Evolutionary conservation across 2,888 invertebrate genomes (phyloP).

Genomic region (Phoenoteleia sp.): DNA sequence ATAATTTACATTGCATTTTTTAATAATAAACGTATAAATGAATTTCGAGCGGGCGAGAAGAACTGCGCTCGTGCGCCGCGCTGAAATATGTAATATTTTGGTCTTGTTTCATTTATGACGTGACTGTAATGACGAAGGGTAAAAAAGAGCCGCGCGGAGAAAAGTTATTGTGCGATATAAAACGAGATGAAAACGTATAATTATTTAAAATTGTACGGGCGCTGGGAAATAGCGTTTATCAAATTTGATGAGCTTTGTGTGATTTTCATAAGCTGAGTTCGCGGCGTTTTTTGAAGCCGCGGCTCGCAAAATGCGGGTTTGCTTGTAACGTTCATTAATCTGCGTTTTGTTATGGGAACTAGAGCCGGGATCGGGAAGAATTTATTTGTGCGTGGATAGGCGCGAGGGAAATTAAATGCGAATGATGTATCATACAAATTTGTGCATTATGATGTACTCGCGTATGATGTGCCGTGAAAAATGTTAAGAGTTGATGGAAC

Average conservation of each 20-base stretch:
- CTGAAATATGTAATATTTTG: slow-evolving; percentile 59
- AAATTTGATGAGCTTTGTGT: slow-evolving; percentile 57
- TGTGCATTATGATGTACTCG: too few relatives aligned
- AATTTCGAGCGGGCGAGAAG: slow-evolving; percentile 47
- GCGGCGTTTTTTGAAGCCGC: slow-evolving; percentile 34
- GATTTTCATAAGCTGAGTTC: slow-evolving; percentile 52
- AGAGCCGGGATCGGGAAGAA: too few relatives aligned
- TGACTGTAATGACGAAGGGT: slow-evolving; percentile 48
- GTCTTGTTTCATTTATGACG: slow-evolving; percentile 59
- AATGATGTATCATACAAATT: too few relatives aligned
- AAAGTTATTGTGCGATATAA: slow-evolving; percentile 62
- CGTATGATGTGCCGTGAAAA: too few relatives aligned
- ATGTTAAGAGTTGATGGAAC: too few relatives aligned
- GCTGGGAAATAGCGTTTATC: slow-evolving; percentile 51
- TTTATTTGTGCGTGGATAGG: too few relatives aligned
- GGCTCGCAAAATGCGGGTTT: too few relatives aligned
- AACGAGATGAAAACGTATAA: slow-evolving; percentile 59
- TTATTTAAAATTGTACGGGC: slow-evolving; percentile 53
- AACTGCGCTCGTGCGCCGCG: slow-evolving; percentile 32
- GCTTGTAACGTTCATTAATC: slow-evolving; percentile 44
- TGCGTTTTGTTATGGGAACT: too few relatives aligned
- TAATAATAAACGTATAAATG: slow-evolving; percentile 64
- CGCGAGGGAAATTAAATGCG: too few relatives aligned
- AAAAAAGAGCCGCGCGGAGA: slow-evolving; percentile 40
- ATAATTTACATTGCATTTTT: too few relatives aligned